Base-by-base conservation (phyloP, 2,113 vertebrate species). In the Tragelaphus strepsiceros region DNA sequence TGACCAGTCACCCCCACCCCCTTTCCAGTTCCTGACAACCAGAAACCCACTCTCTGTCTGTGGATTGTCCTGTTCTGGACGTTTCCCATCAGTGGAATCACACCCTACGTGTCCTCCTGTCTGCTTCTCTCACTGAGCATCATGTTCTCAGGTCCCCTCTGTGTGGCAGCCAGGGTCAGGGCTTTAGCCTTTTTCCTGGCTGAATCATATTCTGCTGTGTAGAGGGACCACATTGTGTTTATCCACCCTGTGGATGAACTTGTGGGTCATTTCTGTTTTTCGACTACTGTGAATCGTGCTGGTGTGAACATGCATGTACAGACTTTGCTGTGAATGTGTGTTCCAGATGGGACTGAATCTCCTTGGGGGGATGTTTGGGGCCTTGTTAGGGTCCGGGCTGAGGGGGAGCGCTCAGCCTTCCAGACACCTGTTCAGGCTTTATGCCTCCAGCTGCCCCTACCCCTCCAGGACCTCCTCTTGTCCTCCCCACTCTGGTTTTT, bases 151-250 rank as follows among this genome's bases (percentile, higher is more conserved):
- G 11, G 86, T 16, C 28, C 30, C 17, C 0, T 74, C 30, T 26
- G n/a, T 0, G 0, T 5, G 4, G n/a, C 4, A 8, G 19, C 1
- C 1, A 35, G 22, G 8, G 21, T 14, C 46, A 7, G 59, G 8
- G 10, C 39, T 30, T 56, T 9, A 0, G 22, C 43, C 80, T n/a
- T 93, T 35, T 51, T 46, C 67, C 6, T 28, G 19, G 24, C 67
- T 6, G 30, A 46, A 15, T 21, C 5, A 2, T 13, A 1, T 10
- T 46, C 64, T 7, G 4, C 2, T 22, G 1, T 21, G 28, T 26
- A 49, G 12, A 51, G 4, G 30, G n/a, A 12, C n/a, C 22, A 3
- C 5, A 0, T n/a, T 46, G 12, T 39, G 21, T 43, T 21, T 21
- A 30, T 43, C n/a, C 11, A 6, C 26, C 67, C 67, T 74, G 35